Percentiles rank a stretch among this genome's conserved stretches.
Evolutionary conservation across 2,888 invertebrate species (phyloP).

Genomic region (Drosophila kuntzei): DNA sequence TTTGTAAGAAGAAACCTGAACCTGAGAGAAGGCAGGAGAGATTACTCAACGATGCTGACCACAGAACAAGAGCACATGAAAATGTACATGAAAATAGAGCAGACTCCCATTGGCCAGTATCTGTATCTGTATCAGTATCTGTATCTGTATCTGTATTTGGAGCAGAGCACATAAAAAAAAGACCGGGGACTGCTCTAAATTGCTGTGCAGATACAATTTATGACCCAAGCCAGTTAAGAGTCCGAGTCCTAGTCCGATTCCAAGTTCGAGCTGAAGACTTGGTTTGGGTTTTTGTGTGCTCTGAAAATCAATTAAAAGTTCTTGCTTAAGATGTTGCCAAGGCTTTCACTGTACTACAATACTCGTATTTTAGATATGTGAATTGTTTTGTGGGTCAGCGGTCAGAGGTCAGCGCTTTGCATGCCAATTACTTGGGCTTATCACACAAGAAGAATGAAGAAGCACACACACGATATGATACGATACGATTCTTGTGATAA

Average conservation of each 20-base stretch:
- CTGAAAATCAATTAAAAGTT: conserved; percentile 78
- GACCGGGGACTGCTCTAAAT: conserved; percentile 67
- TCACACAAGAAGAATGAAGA: conserved; percentile 23
- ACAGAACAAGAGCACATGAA: conserved; percentile 45
- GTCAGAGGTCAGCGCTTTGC: conserved; percentile 41
- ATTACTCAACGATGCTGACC: conserved; percentile 77
- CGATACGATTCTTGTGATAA: conserved; percentile 30
- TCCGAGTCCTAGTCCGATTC: conserved; percentile 32
- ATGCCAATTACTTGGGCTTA: conserved; percentile 55
- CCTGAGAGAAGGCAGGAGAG: conserved; percentile 64
- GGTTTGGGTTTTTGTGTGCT: conserved; percentile 44
- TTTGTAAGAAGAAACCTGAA: conserved; percentile 71
- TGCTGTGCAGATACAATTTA: conserved; percentile 77
- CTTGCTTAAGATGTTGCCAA: conserved; percentile 69
- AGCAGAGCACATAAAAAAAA: conserved; percentile 65
- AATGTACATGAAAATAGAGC: conserved; percentile 43
- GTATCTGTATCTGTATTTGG: conserved; percentile 38
- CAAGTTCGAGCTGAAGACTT: conserved; percentile 27
- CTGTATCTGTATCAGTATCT: conserved; percentile 3
- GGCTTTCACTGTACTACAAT: conserved; percentile 36
- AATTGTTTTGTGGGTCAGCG: conserved; percentile 40
- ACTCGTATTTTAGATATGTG: background rate
- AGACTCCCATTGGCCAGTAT: conserved; percentile 6
- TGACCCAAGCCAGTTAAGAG: conserved; percentile 68
- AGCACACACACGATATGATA: conserved; percentile 45